Evolutionary conservation across 2,113 vertebrate genomes (phyloP), one percentile per base, ranked within the genome.

Genomic region (Colius striatus): DNA sequence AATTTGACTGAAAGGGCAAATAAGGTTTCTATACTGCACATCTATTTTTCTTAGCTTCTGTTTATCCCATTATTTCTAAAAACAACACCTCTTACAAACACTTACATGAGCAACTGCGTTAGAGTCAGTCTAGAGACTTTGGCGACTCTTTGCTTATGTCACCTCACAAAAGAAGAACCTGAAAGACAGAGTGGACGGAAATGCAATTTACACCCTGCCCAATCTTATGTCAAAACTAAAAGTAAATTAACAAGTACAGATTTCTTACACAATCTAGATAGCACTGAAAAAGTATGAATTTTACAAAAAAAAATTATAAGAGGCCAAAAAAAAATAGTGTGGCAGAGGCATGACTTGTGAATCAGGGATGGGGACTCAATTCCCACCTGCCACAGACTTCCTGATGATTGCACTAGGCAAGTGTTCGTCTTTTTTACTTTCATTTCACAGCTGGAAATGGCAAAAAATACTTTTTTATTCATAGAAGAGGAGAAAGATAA

Each of bases 391-490:
- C 45, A 36, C 4, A 68, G 53, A 18, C 36, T 74, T 83, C 51
- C 38, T 45, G 41, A 75, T 27, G 23, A 71, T 4, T 65, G 34
- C 26, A 48, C 55, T 25, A 74, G 10, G 15, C n/a, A 74, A 81
- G 17, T 78, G 74, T 74, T 67, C 11, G n/a, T 47, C 78, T 53
- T 80, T 73, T 70, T 84, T 34, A 75, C 54, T 58, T 82, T 79
- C 12, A 4, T 71, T 89, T 81, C 74, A 57, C 57, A 76, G 48
- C 7, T 76, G 8, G 74, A 96, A 95, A 78, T 26, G 72, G 81
- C 67, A 86, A 94, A 94, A 84, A 96, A 45, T 71, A 71, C 23
- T 11, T 63, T 83, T 72, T 84, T 89, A 90, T 94, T 89, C 84
- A 84, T 19, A 87, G 50, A 93, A 78, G 3, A 51, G 27, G 20